phyloP scores from a whole-genome alignment of 2,888 invertebrate species.

The Scaptodrosophila latifasciaeformis region DNA sequence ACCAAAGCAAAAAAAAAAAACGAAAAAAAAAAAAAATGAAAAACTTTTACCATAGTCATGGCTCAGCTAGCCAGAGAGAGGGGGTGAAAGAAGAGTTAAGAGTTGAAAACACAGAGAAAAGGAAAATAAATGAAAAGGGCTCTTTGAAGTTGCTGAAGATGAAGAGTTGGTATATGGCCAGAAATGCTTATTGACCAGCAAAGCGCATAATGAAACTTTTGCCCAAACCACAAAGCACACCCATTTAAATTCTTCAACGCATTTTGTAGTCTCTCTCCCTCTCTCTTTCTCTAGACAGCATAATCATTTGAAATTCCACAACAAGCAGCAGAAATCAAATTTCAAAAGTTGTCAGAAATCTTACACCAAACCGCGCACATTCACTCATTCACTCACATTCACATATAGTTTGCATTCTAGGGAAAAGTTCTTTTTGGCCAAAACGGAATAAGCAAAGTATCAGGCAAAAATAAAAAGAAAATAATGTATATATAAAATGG shows the following conservation, averaged over 20 bases:
- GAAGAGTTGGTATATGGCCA: too few species aligned
- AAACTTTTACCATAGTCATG: too few species aligned
- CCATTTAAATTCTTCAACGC: too few species aligned
- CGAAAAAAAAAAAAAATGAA: too few species aligned
- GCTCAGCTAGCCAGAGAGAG: too few species aligned
- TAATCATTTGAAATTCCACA: constrained; percentile 63
- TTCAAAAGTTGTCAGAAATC: constrained; percentile 59
- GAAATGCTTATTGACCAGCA: constrained; percentile 55
- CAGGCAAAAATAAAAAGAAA: constrained; percentile 13
- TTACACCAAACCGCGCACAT: constrained; percentile 27
- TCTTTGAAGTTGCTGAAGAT: too few species aligned
- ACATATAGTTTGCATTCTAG: constrained; percentile 14
- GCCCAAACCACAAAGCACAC: background rate
- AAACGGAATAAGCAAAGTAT: constrained; percentile 30
- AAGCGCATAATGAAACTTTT: constrained; percentile 53
- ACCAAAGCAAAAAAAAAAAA: too few species aligned
- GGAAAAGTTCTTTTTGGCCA: constrained; percentile 38
- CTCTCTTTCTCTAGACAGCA: constrained; percentile 13
- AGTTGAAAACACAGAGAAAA: too few species aligned
- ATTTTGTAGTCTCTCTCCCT: background rate
- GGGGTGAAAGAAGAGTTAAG: too few species aligned
- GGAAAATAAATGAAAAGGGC: too few species aligned
- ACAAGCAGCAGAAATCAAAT: constrained; percentile 64
- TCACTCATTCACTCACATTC: background rate
- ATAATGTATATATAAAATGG: background rate